phyloP scores from a whole-genome alignment of 2,888 invertebrate species.

The Caenorhabditis doughertyi region DNA sequence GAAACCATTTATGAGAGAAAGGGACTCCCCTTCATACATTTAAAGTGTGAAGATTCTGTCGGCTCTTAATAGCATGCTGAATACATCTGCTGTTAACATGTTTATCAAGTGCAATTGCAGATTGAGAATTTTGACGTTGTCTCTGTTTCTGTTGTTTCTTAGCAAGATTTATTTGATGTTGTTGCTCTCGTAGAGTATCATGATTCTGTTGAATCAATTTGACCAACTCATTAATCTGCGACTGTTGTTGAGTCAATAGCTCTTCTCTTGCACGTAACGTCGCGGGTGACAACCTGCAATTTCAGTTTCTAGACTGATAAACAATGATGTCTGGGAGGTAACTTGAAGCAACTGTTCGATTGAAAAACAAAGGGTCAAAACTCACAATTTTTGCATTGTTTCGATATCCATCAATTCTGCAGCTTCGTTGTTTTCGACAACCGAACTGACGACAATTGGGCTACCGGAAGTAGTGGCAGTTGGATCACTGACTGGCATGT shows the following conservation, averaged over 20 bases:
- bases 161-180: constrained; percentile 78
- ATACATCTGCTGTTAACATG: constrained; percentile 46
- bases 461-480: constrained; percentile 45
- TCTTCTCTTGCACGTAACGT: constrained; percentile 78
- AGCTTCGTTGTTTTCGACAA: constrained; percentile 23
- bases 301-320: constrained; percentile 46
- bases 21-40: too few relatives aligned
- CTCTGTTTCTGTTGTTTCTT: constrained; percentile 68
- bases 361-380: constrained; percentile 13
- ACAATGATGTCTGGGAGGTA: constrained; percentile 24
- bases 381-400: constrained; percentile 64
- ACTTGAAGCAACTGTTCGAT: constrained; percentile 36
- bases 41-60: constrained; percentile 31
- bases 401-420: constrained; percentile 52
- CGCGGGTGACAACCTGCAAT: constrained; percentile 63
- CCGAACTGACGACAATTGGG: constrained; percentile 29
- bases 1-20: too few relatives aligned
- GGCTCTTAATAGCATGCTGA: constrained; percentile 43
- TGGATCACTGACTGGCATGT: constrained; percentile 62
- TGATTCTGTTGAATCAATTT: constrained; percentile 76
- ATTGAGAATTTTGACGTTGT: constrained; percentile 39
- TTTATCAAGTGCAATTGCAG: constrained; percentile 26
- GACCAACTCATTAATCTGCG: constrained; percentile 77
- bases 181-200: constrained; percentile 78
- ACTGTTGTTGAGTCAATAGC: constrained; percentile 77